Evolutionary conservation across 2,113 vertebrate species (phyloP).

Genomic region (Elgaria multicarinata): DNA sequence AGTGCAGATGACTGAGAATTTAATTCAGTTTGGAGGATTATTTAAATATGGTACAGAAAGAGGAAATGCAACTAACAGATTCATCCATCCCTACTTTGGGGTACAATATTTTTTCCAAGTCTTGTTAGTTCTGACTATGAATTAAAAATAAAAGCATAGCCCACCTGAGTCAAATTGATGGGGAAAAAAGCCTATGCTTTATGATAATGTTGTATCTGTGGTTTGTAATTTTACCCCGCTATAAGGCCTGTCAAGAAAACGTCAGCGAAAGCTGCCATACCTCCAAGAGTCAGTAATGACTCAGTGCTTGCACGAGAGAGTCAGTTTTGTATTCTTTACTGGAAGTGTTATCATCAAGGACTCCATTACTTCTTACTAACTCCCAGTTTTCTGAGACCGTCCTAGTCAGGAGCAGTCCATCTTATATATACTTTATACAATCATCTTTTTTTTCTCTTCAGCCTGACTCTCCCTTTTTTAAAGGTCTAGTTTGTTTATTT

Average conservation of each 20-base stretch:
- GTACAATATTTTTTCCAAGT: not conserved
- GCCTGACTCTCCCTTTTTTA: not conserved
- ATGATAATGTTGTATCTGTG: no score
- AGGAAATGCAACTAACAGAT: not conserved
- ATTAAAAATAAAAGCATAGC: not conserved
- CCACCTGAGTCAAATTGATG: not conserved
- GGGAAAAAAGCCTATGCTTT: no score
- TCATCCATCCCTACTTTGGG: not conserved
- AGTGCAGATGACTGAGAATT: not conserved
- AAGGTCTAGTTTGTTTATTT: not conserved
- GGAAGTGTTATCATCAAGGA: not conserved
- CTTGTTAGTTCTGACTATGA: not conserved
- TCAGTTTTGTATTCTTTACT: not conserved
- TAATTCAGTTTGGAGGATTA: no score
- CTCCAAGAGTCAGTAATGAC: no score
- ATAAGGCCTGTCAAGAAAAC: no score
- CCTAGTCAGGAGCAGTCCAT: not conserved
- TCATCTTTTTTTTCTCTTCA: not conserved
- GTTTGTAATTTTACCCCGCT: no score
- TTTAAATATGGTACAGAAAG: not conserved
- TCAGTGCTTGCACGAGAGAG: no score
- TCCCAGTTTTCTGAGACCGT: not conserved
- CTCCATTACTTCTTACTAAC: not conserved
- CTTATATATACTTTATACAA: not conserved
- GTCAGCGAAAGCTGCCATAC: no score